Evolutionary conservation across 1,140 invertebrate species (phyloP).

Genomic region (Hypsibius dujardini): DNA sequence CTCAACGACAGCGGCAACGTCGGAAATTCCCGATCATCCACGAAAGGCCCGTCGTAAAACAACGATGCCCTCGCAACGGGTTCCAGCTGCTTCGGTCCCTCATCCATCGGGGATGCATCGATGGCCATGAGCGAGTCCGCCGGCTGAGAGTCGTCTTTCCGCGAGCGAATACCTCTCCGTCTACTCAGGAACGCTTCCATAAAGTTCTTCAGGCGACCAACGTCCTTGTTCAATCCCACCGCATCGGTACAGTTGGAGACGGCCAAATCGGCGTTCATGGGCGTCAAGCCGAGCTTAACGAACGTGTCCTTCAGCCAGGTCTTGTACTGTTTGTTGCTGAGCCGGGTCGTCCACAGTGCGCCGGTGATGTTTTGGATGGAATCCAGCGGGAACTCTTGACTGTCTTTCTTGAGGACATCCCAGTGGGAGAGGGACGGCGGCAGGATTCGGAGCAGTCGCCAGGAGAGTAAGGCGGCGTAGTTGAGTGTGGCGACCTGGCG

Average conservation of each 20-base stretch:
- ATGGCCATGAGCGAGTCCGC: neutral
- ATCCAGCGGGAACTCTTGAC: constrained; percentile 38
- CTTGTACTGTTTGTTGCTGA: constrained; percentile 51
- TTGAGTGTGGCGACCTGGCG: constrained; percentile 66
- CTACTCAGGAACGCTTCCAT: constrained; percentile 29
- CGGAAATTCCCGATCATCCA: constrained; percentile 18
- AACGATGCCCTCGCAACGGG: neutral
- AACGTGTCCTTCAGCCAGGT: constrained; percentile 59
- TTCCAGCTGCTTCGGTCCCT: neutral
- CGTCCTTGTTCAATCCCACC: constrained; percentile 47
- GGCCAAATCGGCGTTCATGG: constrained; percentile 56
- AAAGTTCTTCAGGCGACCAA: constrained; percentile 44
- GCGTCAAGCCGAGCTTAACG: constrained; percentile 73
- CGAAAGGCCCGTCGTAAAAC: constrained; percentile 12
- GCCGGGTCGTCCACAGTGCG: constrained; percentile 52
- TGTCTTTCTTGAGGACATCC: constrained; percentile 46
- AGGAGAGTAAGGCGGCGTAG: constrained; percentile 38
- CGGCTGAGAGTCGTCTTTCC: constrained; percentile 15
- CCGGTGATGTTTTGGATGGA: constrained; percentile 47
- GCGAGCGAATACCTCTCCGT: neutral
- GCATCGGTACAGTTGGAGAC: constrained; percentile 50
- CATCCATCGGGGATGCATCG: constrained; percentile 2
- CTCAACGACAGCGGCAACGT: constrained; percentile 18
- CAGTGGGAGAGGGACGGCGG: constrained; percentile 72
- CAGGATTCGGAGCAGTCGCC: constrained; percentile 57